A percentile compares a stretch with the other conserved stretches of the same genome.
These are phyloP conservation scores for Upupa epops DNA, from an alignment of 2,113 vertebrate genomes.

Conservation along the genomic window DNA sequence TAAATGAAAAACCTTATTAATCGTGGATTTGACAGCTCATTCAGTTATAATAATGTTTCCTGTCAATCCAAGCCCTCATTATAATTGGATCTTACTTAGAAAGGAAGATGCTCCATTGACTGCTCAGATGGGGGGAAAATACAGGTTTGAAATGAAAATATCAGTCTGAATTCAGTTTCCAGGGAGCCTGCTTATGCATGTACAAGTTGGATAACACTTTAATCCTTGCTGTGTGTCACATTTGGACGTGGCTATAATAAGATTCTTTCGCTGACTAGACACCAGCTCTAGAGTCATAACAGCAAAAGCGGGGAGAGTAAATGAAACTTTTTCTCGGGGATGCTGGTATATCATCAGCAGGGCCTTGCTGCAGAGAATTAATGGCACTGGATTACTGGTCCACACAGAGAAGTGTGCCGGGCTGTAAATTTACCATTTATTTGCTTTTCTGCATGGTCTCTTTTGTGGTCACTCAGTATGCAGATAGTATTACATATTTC, in stretches of 20 bases:
- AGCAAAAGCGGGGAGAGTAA: constrained; percentile 21
- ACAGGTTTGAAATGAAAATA: constrained; percentile 66
- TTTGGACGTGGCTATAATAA: constrained; percentile 33
- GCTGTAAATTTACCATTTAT: not conserved
- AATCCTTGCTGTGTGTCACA: constrained; percentile 47
- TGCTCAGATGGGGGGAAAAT: constrained; percentile 67
- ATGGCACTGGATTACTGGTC: not conserved
- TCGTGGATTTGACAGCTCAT: constrained; percentile 74
- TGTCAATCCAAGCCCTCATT: constrained; percentile 63
- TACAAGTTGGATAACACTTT: constrained; percentile 55
- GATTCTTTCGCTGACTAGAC: constrained; percentile 30
- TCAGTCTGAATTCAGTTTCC: constrained; percentile 57
- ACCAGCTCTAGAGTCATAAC: not conserved
- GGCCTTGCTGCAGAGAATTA: not conserved
- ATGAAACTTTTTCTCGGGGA: not conserved
- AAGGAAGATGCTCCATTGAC: constrained; percentile 72
- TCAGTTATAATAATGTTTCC: constrained; percentile 65
- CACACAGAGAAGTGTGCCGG: not conserved
- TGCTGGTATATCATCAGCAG: not conserved
- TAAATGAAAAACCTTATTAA: constrained; percentile 71
- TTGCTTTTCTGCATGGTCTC: not conserved
- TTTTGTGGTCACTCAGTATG: not conserved
- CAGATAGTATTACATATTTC: not conserved
- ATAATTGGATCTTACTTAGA: constrained; percentile 70
- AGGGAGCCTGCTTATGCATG: constrained; percentile 40